phyloP scores from a whole-genome alignment of 2,113 vertebrate species.

The Pelvicachromis taeniatus region DNA sequence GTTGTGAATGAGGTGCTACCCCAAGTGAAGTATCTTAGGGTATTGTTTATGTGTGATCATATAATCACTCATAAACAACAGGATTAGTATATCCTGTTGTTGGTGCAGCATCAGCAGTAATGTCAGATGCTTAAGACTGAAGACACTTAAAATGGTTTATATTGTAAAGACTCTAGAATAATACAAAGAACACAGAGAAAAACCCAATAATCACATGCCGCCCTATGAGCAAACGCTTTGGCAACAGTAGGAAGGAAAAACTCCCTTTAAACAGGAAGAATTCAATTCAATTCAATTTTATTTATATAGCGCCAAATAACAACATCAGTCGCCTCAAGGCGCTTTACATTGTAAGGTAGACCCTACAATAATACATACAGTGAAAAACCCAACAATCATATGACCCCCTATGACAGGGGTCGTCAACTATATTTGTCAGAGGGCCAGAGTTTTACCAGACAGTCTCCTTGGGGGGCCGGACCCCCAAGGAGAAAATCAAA shows the following conservation, averaged over 20 bases:
- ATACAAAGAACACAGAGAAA: background rate
- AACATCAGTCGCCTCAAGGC: too few relatives aligned
- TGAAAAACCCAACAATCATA: too few relatives aligned
- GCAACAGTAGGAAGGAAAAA: background rate
- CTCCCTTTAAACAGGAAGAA: background rate
- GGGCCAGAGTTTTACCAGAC: too few relatives aligned
- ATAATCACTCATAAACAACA: background rate
- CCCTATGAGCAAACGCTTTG: background rate
- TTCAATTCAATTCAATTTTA: too few relatives aligned
- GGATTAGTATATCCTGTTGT: background rate
- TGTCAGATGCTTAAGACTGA: background rate
- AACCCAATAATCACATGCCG: background rate
- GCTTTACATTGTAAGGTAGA: too few relatives aligned
- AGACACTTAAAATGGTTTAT: background rate
- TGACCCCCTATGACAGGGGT: too few relatives aligned
- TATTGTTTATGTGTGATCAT: background rate
- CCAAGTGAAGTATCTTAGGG: background rate
- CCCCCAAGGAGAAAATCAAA: too few relatives aligned
- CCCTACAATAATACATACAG: too few relatives aligned
- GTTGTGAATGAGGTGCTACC: background rate
- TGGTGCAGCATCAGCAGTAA: background rate
- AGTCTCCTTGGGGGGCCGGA: too few relatives aligned
- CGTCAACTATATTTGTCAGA: too few relatives aligned
- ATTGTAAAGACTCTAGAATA: background rate
- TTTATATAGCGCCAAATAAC: too few relatives aligned